phyloP scores from a whole-genome alignment of 2,888 invertebrate genomes.

The Acrocyrtus sp. region DNA sequence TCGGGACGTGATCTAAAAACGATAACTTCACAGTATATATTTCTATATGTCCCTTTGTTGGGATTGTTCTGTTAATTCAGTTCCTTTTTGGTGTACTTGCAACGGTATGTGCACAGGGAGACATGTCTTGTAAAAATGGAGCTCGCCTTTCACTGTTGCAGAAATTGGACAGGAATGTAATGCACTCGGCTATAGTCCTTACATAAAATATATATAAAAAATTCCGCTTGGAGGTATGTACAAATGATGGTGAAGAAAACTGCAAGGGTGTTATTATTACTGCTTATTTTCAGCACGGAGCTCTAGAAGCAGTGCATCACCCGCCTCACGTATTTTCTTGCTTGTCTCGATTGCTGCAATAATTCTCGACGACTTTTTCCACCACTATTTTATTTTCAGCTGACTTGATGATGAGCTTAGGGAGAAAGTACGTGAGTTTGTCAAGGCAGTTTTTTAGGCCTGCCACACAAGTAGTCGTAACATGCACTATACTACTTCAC shows the following conservation, averaged over 20 bases:
- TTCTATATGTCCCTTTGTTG: background rate
- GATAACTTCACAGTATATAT: slow-evolving; percentile 1
- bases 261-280: background rate
- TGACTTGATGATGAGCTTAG: slow-evolving; percentile 20
- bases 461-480: too few species aligned
- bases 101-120: background rate
- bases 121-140: background rate
- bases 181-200: too few species aligned
- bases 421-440: slow-evolving; percentile 10
- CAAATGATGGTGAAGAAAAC: background rate
- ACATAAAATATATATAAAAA: too few species aligned
- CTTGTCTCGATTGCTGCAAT: slow-evolving; percentile 2
- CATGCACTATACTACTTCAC: too few species aligned
- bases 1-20: slow-evolving; percentile 19
- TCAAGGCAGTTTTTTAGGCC: background rate
- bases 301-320: background rate
- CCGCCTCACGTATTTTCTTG: background rate
- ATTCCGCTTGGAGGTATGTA: too few species aligned
- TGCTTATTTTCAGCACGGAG: background rate
- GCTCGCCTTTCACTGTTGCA: too few species aligned
- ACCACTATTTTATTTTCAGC: too few species aligned
- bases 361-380: slow-evolving; percentile 3
- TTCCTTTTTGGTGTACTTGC: too few species aligned
- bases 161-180: too few species aligned
- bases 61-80: background rate